Conservation (phyloP, 2,888 invertebrate genomes). For the Pandemis corylana region DNA sequence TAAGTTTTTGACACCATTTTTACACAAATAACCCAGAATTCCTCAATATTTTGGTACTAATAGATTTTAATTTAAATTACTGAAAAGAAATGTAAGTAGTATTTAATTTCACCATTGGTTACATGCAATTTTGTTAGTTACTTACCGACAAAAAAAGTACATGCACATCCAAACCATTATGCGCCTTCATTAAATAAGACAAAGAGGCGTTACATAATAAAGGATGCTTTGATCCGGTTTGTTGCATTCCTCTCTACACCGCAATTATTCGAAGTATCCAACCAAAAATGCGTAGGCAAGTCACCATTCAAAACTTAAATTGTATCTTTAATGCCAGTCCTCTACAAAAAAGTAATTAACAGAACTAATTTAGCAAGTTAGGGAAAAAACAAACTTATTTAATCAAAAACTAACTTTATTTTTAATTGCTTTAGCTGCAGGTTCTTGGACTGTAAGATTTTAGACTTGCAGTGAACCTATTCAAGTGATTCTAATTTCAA, state of each 20-base stretch:
- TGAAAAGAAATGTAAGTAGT: no score
- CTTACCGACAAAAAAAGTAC: background rate
- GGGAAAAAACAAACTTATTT: conserved; percentile 19
- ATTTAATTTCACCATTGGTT: background rate
- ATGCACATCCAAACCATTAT: background rate
- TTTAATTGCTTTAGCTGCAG: conserved; percentile 9
- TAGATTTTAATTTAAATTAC: no score
- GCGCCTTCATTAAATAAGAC: background rate
- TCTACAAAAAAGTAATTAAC: conserved; percentile 24
- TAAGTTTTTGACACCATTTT: no score
- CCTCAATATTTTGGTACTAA: no score
- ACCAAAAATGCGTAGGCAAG: background rate
- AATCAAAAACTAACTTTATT: background rate
- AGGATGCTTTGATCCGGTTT: background rate
- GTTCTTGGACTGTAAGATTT: background rate
- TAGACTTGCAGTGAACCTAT: background rate
- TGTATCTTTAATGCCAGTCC: background rate
- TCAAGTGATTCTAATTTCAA: background rate
- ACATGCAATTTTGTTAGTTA: background rate
- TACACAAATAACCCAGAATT: no score
- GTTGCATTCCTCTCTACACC: background rate
- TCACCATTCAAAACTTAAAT: background rate
- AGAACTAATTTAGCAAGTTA: conserved; percentile 19
- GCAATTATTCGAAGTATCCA: conserved; percentile 3
- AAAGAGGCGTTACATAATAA: background rate